These are phyloP conservation scores for Tupiocoris notatus DNA, from an alignment of 2,888 invertebrate species.

Conservation along the genomic window DNA sequence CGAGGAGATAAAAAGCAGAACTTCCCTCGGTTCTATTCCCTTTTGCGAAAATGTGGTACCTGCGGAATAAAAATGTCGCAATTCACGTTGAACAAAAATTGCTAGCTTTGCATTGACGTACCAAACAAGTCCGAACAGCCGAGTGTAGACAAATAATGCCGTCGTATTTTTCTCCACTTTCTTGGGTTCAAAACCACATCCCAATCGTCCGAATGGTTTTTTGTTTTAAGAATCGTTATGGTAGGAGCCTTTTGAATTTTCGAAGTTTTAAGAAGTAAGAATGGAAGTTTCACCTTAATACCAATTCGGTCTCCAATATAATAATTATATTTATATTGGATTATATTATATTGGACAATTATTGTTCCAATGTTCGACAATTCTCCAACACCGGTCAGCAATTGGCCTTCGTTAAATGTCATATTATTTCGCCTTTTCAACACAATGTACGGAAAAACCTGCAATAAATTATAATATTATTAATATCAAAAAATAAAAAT, in stretches of 20 bases:
- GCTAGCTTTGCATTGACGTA: too few relatives aligned
- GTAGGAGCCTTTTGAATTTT: too few relatives aligned
- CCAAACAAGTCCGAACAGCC: conserved; percentile 3
- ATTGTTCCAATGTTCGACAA: neutral
- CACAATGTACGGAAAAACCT: neutral
- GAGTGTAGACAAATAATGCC: neutral
- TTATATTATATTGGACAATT: too few relatives aligned
- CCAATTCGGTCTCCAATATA: neutral
- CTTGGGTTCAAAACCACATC: conserved; percentile 10
- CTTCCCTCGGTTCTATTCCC: neutral
- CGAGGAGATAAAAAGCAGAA: neutral
- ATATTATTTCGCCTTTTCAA: too few relatives aligned
- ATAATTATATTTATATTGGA: too few relatives aligned
- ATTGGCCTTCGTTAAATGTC: neutral
- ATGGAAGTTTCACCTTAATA: neutral
- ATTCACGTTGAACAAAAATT: too few relatives aligned
- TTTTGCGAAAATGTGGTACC: conserved; percentile 19
- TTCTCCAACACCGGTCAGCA: neutral
- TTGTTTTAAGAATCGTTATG: neutral
- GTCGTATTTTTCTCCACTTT: neutral
- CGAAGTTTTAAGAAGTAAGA: too few relatives aligned
- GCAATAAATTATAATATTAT: neutral
- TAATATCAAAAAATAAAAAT: neutral
- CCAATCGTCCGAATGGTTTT: neutral
- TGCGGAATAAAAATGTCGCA: too few relatives aligned